Base-by-base conservation (phyloP, 2,888 invertebrate species). In the Drosophila kambysellisi region DNA sequence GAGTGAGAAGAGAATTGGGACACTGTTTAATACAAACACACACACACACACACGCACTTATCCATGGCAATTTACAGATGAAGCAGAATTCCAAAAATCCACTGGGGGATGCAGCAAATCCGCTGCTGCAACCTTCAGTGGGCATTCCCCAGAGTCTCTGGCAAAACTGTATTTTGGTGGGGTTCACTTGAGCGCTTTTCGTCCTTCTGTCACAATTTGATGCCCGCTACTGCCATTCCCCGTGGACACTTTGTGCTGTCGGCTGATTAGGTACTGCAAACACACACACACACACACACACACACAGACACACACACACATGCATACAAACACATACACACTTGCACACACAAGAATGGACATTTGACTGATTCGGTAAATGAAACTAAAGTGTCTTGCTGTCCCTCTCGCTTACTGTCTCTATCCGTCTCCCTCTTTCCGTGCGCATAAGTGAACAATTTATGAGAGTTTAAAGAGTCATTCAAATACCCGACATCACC, bases 241-340 rank as follows among this genome's bases (percentile, higher is more conserved):
- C 50, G 54, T 61, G 83, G 86, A 80, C 74, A 65, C 20, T 81
- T 65, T 73, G 68, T 54, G 61, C 64, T 57, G 58, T 54, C 54
- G 61, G 50, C 74, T 82, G 88, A 88, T 88, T 83, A 77, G 74
- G 70, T 82, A 83, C 82, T 79, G 70, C 56, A 69, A 54, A 74
- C 71, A 74, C 64, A 83, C 71, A 63, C 25, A 60, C 51, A 74
- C 48, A 54, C 43, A 46, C 17, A 33, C 37, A 53, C 17, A 48
- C 12, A 50, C 39, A 39, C 43, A n/a, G n/a, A n/a, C 15, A 53
- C 11, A 39, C 46, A 54, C 20, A 37, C 64, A 83, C 71, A 63
- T 20, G 57, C 51, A 74, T 41, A 54, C 43, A 46, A 15, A 29
- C 37, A 53, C 17, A 48, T 9, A 50, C 39, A 39, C 43, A n/a